These are phyloP conservation scores for Salvelinus fontinalis DNA, from an alignment of 2,113 vertebrate genomes.

Conservation along the genomic window DNA sequence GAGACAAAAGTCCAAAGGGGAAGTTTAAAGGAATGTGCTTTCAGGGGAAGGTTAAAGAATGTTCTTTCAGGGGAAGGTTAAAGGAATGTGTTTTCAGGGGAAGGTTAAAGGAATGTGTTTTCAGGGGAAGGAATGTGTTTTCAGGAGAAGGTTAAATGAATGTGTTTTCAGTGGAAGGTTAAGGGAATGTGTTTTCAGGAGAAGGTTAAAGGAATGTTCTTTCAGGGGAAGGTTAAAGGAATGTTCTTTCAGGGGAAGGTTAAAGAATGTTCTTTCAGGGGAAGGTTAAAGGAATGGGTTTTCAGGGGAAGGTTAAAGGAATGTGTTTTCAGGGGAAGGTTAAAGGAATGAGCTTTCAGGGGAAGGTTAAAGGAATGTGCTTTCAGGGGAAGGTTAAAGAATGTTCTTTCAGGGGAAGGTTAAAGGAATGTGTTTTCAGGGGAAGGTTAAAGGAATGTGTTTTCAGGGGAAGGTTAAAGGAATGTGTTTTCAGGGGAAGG, in stretches of 20 bases:
- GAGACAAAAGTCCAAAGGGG: no score
- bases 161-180: conserved; percentile 5
- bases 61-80: conserved; percentile 9
- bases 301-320: conserved; percentile 2
- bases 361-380: conserved; percentile 7
- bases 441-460: background rate
- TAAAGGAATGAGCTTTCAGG: background rate
- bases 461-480: background rate
- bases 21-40: conserved; percentile 6
- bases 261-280: background rate
- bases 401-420: background rate
- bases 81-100: background rate
- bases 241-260: background rate
- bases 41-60: background rate
- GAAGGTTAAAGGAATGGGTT: conserved; percentile 7
- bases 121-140: no score
- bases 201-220: background rate
- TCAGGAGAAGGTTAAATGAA: conserved; percentile 13
- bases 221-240: background rate
- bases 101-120: background rate
- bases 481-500: conserved; percentile 4
- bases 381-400: conserved; percentile 17
- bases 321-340: background rate
- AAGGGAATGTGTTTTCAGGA: background rate
- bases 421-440: background rate